These are phyloP conservation scores for Microctenopoma stevenorrisi DNA, from an alignment of 2,797 vertebrate species.

Conservation along the genomic window DNA sequence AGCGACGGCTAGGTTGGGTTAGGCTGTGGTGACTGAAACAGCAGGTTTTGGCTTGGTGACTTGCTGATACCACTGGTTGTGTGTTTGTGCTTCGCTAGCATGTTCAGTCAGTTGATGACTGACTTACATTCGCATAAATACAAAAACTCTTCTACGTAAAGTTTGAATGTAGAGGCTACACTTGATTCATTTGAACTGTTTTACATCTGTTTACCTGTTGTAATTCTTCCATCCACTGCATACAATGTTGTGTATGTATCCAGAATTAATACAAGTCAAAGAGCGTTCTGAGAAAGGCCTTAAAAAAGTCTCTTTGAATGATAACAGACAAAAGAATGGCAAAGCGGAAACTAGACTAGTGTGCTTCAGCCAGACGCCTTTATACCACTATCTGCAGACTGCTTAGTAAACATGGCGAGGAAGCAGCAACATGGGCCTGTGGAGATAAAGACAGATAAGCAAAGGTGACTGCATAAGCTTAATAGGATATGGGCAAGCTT, in stretches of 20 bases:
- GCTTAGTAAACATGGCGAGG: constrained; percentile 45
- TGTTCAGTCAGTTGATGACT: constrained; percentile 58
- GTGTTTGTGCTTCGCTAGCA: constrained; percentile 53
- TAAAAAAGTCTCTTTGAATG: constrained; percentile 9
- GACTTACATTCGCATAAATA: neutral
- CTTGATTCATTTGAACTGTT: too few relatives aligned
- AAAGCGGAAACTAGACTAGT: constrained; percentile 8
- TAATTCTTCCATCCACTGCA: neutral
- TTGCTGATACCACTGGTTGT: constrained; percentile 54
- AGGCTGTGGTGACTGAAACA: constrained; percentile 9
- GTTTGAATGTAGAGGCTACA: too few relatives aligned
- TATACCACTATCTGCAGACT: constrained; percentile 42
- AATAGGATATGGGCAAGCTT: constrained; percentile 14
- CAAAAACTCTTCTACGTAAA: too few relatives aligned
- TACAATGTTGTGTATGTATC: constrained; percentile 1
- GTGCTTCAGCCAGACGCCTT: constrained; percentile 27
- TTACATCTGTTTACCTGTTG: neutral
- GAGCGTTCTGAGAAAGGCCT: constrained; percentile 9
- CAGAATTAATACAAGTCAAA: constrained; percentile 21
- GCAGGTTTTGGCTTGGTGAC: constrained; percentile 38
- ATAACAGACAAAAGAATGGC: constrained; percentile 20
- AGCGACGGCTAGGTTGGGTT: too few relatives aligned
- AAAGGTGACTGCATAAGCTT: constrained; percentile 36
- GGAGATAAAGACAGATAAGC: constrained; percentile 45
- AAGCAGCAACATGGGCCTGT: constrained; percentile 18